Evolutionary conservation across 23 tunicate genomes (phyloP).

Genomic region (Phallusia fumigata): DNA sequence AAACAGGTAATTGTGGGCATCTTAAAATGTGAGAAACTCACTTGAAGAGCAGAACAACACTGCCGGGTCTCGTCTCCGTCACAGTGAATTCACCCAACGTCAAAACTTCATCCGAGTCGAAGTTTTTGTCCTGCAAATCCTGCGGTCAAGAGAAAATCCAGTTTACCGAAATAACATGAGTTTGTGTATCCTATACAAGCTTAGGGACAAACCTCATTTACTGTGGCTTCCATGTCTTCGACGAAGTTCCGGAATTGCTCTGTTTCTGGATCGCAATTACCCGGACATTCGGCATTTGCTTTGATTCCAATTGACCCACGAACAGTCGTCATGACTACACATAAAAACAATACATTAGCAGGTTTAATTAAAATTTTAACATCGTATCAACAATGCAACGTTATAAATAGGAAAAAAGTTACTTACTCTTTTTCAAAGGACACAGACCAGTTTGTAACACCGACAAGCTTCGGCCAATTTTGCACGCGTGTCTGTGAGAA

Average conservation of each 20-base stretch:
- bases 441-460: slow-evolving; percentile 48
- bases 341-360: neutral
- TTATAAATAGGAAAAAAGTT: no score
- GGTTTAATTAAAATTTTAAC: neutral
- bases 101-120: slow-evolving; percentile 34
- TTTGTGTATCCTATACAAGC: neutral
- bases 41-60: slow-evolving; percentile 65
- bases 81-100: slow-evolving; percentile 37
- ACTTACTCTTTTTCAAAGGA: slow-evolving; percentile 54
- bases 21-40: neutral
- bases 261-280: slow-evolving; percentile 42
- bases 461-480: slow-evolving; percentile 33
- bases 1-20: no score
- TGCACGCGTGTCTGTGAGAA: slow-evolving; percentile 54
- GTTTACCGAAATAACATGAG: no score
- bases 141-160: slow-evolving; percentile 9
- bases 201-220: slow-evolving; percentile 32
- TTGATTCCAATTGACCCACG: slow-evolving; percentile 47
- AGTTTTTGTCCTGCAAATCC: slow-evolving; percentile 37
- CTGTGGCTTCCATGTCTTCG: slow-evolving; percentile 25
- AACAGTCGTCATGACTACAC: slow-evolving; percentile 55
- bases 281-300: slow-evolving; percentile 73
- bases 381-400: no score
- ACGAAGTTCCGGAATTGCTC: slow-evolving; percentile 31
- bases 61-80: slow-evolving; percentile 45